Base-by-base conservation (phyloP, 2,797 vertebrate species). In the Rhynchotus rufescens region DNA sequence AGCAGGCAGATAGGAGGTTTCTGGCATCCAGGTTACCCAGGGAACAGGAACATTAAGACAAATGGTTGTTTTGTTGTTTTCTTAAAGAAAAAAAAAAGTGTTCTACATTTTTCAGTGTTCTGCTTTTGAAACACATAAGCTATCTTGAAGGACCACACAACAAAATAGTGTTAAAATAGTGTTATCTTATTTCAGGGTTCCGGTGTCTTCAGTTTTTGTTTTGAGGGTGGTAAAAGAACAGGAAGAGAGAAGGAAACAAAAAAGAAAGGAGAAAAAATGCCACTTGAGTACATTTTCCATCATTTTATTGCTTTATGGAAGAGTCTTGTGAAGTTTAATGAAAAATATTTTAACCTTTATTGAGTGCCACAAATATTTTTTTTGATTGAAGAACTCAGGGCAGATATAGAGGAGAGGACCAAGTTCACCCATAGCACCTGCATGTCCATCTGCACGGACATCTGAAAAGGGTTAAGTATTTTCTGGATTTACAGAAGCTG, bases 381-480 rank as follows among this genome's bases (percentile, higher is more conserved):
- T 36, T 36, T 57, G 56, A 80, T 19, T 17, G 16, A 11, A 72
- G 7, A 45, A 80, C 85, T 25, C 32, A 76, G 8, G 8, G 34
- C 3, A 90, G 52, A 42, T n/a, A 64, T 17, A 81, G 16, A 67
- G 40, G 71, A 67, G 71, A 84, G 12, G 30, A 87, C 22, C 34
- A 78, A 86, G 34, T 12, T 92, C 66, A 79, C 15, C 25, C 45
- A 78, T 4, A 76, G 14, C 10, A 4, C 22, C 47, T 49, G 47
- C 22, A 23, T 49, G 22, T 23, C 47, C 13, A 79, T 34, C 34
- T 74, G 59, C 28, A 66, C 1, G 80, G 30, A 71, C n/a, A 30
- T 66, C 64, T 68, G 65, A 81, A 80, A 90, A 95, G 30, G 45
- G 76, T 93, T 91, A 95, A 95, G 89, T 6, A 86, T 67, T 77